Evolutionary conservation across 35 echinoderm and acorn worm genomes (phyloP), one percentile per base, ranked within the genome.

Genomic region (Apostichopus parvimensis): DNA sequence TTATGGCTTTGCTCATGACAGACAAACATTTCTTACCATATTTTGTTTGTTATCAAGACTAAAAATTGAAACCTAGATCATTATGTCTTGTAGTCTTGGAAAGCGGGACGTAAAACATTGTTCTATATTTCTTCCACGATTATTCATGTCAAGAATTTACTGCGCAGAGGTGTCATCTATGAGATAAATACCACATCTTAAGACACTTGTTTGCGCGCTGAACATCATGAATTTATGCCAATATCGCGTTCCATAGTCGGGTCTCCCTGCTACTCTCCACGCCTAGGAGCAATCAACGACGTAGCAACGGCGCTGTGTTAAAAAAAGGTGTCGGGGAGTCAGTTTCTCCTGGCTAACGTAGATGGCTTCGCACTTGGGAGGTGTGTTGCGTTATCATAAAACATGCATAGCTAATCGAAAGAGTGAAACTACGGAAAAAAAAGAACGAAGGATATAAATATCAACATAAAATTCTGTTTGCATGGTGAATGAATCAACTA

Each of bases 331-430:
- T 82, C 56, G 79, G 71, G 79, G 56, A 82, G 79, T 11, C 15
- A 82, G 79, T 82, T 56, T 56, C 79, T 82, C 45, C 79, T 82
- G 79, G 79, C 79, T 56, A 82, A 82, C 79, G 53, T 56, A 82
- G 79, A 82, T 82, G 79, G 79, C 18, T 57, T 82, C 17, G 79
- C 79, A 82, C 79, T 53, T 56, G 79, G 53, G 17, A 82, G 56
- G 79, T 56, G 79, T 82, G 79, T 82, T 82, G 56, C 79, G 79
- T 82, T 82, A 82, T 82, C 79, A 82, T 82, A 82, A 82, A 82
- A 82, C 79, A 82, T 82, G 79, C 79, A 82, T 82, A 82, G 56
- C 52, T 82, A 82, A 82, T 82, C 79, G 79, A 53, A 57, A 82
- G 53, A 73, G 71, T 73, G 71, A 73, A 73, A 73, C 26, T 28